phyloP scores from a whole-genome alignment of 2,888 invertebrate genomes.

The Oegoconia quadripuncta region DNA sequence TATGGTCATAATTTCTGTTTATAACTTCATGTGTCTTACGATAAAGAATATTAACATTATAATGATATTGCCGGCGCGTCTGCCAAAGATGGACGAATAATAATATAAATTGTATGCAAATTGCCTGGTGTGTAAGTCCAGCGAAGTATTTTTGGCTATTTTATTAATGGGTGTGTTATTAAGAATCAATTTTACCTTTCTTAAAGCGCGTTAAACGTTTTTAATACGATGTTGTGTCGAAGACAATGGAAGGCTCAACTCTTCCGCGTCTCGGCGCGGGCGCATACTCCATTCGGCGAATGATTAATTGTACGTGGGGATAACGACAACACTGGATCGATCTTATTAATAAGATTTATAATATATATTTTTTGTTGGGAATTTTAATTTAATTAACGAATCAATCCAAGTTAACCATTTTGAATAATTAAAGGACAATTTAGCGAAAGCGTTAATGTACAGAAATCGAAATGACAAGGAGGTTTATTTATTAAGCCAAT shows the following conservation, averaged over 20 bases:
- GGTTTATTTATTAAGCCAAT: too few relatives aligned
- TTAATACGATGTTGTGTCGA: slow-evolving; percentile 32
- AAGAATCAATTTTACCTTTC: slow-evolving; percentile 66
- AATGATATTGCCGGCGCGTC: slow-evolving; percentile 23
- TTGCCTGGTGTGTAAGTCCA: slow-evolving; percentile 34
- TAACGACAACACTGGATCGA: slow-evolving; percentile 25
- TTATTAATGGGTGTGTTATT: slow-evolving; percentile 59
- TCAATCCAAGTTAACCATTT: neutral
- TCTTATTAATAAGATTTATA: slow-evolving; percentile 27
- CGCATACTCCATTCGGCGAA: slow-evolving; percentile 25
- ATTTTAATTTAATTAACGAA: slow-evolving; percentile 5
- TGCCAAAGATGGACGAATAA: slow-evolving; percentile 29
- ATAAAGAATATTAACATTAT: slow-evolving; percentile 25
- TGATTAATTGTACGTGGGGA: slow-evolving; percentile 28
- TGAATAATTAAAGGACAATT: neutral
- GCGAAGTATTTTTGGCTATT: slow-evolving; percentile 48
- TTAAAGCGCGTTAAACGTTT: slow-evolving; percentile 34
- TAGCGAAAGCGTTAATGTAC: too few relatives aligned
- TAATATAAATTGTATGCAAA: slow-evolving; percentile 57
- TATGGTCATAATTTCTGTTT: slow-evolving; percentile 23
- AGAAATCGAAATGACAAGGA: too few relatives aligned
- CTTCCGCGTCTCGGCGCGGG: slow-evolving; percentile 36
- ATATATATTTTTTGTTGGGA: slow-evolving; percentile 10
- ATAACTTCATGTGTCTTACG: slow-evolving; percentile 26
- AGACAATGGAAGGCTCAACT: slow-evolving; percentile 32